phyloP scores from a whole-genome alignment of 2,113 vertebrate genomes.

The Aviceda subcristata region DNA sequence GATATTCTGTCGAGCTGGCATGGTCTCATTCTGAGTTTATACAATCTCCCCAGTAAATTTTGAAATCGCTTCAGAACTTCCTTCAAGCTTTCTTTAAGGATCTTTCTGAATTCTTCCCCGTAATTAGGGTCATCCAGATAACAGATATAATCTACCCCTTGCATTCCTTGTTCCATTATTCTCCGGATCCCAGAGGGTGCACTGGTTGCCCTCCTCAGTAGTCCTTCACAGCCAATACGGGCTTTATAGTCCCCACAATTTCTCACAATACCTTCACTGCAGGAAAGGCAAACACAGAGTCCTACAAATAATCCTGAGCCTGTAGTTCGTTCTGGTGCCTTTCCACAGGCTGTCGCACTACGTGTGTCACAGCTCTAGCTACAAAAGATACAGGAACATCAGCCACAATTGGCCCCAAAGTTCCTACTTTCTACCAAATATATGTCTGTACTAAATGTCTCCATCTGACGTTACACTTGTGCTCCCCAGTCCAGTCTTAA shows the following conservation, averaged over 20 bases:
- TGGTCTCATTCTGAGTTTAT: not conserved
- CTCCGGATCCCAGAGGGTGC: not conserved
- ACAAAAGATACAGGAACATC: not conserved
- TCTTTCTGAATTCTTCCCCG: not conserved
- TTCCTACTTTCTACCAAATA: not conserved
- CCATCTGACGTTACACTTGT: rapidly evolving
- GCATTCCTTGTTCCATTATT: not conserved
- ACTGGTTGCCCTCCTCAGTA: not conserved
- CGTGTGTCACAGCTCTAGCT: not conserved
- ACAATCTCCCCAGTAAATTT: not conserved
- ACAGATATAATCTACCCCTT: not conserved
- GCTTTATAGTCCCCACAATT: not conserved
- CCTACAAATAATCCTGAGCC: not conserved
- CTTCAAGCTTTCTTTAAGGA: not conserved
- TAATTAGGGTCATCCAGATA: not conserved
- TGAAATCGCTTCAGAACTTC: not conserved
- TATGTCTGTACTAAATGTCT: not conserved
- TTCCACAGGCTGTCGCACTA: not conserved
- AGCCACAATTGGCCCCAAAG: not conserved
- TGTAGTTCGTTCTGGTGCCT: not conserved
- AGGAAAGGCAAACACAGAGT: not conserved
- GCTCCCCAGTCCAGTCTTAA: not conserved
- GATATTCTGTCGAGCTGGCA: not conserved
- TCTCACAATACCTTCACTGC: not conserved
- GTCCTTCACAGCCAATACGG: not conserved